Evolutionary conservation across 2,113 vertebrate species (phyloP), one percentile per base, ranked within the genome.

Genomic region (Periophthalmus modestus): DNA sequence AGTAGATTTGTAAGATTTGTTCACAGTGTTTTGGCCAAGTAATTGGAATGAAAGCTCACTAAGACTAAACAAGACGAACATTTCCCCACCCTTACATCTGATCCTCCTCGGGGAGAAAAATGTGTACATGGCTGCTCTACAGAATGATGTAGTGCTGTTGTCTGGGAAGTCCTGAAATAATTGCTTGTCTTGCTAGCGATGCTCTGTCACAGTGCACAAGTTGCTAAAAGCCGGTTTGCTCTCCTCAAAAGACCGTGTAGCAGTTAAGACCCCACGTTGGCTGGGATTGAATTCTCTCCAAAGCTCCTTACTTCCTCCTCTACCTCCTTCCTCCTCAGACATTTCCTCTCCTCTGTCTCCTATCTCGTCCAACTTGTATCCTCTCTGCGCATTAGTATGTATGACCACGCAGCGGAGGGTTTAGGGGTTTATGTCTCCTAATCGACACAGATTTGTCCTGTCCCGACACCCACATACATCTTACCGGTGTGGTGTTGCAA

Each of bases 351-450:
- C 52, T 78, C 82, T 85, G 69, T 72, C 73, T 75, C 55, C 84
- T 67, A 75, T 82, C 81, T 5, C 84, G 75, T 71, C 55, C 73
- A 78, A 82, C 87, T 86, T 84, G 75, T 72, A 69, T 67, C 80
- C 81, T 71, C 52, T 80, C 71, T 58, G 72, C 81, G 77, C 83
- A 90, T 91, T 90, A 91, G 85, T 90, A 91, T 91, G 91, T 85
- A 88, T 74, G 85, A 85, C 85, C 21, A 79, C 82, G 85, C 78
- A 79, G 85, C 89, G 80, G 69, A 19, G 82, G 83, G 88, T 91
- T 91, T 87, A 90, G 89, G 87, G 89, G 87, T 87, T 90, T 89
- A 90, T 90, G 88, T 92, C 89, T 89, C 85, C 82, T 91, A 91
- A 91, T 92, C 91, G 88, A 85, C 82, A 79, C 82, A 92, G 86